phyloP scores from a whole-genome alignment of 2,888 invertebrate species.

The Blera fallax region DNA sequence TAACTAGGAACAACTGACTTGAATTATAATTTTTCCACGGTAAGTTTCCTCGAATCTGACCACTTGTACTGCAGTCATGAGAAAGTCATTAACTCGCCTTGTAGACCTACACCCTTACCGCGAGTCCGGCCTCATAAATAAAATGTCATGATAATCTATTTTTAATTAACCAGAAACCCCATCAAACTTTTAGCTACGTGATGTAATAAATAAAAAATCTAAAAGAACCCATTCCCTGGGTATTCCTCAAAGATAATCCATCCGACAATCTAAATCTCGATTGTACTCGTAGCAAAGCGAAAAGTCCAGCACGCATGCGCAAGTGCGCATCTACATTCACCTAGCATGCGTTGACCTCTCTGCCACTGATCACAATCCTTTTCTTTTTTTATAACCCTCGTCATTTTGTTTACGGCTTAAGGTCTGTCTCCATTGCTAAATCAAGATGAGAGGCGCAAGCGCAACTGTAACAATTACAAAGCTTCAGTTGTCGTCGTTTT shows the following conservation, averaged over 20 bases:
- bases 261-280: constrained; percentile 33
- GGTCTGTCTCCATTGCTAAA: constrained; percentile 51
- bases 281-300: constrained; percentile 13
- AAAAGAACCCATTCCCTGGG: background rate
- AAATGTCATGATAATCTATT: constrained; percentile 36
- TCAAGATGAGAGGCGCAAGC: constrained; percentile 69
- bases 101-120: background rate
- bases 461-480: constrained; percentile 71
- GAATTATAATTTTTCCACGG: constrained; percentile 11
- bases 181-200: constrained; percentile 57
- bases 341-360: constrained; percentile 66
- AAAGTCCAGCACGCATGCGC: constrained; percentile 33
- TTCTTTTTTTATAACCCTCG: constrained; percentile 44
- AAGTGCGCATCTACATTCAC: constrained; percentile 49
- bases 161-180: constrained; percentile 45
- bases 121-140: background rate
- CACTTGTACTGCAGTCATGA: background rate
- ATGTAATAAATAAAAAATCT: constrained; percentile 44
- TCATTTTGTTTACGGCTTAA: constrained; percentile 45
- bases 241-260: constrained; percentile 17
- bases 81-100: background rate
- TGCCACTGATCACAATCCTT: constrained; percentile 53
- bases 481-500: constrained; percentile 54
- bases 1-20: background rate
- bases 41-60: background rate